These are phyloP conservation scores for Eulithis testata DNA, from an alignment of 2,888 invertebrate genomes.

Conservation along the genomic window DNA sequence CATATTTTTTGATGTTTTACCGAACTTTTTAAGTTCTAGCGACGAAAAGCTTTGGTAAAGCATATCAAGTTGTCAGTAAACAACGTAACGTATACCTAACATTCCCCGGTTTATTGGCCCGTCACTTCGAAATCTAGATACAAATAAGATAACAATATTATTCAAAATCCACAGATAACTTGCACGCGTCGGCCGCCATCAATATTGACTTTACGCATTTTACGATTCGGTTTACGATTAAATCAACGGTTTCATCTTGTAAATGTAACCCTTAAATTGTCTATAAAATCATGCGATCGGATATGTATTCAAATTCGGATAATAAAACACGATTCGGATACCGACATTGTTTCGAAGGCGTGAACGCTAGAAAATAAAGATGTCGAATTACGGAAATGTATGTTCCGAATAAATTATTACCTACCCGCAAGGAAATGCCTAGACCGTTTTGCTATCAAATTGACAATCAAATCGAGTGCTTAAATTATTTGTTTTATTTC, in stretches of 20 bases:
- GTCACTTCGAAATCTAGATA: constrained; percentile 36
- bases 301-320: constrained; percentile 59
- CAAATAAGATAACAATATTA: constrained; percentile 47
- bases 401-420: constrained; percentile 38
- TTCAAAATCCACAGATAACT: constrained; percentile 68
- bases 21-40: neutral
- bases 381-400: constrained; percentile 37
- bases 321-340: constrained; percentile 57
- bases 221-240: constrained; percentile 72
- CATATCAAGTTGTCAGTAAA: constrained; percentile 27
- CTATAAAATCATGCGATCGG: constrained; percentile 71
- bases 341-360: constrained; percentile 47
- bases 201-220: constrained; percentile 69
- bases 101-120: constrained; percentile 26
- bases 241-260: constrained; percentile 77
- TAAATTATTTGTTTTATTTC: neutral
- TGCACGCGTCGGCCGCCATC: constrained; percentile 59
- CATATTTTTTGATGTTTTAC: neutral
- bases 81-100: constrained; percentile 2
- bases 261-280: constrained; percentile 72
- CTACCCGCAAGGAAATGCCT: constrained; percentile 1
- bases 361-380: constrained; percentile 41
- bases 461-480: constrained; percentile 45
- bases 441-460: constrained; percentile 7
- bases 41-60: neutral